These are phyloP conservation scores for Trematocara zebra DNA, from an alignment of 2,113 vertebrate genomes.

Conservation along the genomic window DNA sequence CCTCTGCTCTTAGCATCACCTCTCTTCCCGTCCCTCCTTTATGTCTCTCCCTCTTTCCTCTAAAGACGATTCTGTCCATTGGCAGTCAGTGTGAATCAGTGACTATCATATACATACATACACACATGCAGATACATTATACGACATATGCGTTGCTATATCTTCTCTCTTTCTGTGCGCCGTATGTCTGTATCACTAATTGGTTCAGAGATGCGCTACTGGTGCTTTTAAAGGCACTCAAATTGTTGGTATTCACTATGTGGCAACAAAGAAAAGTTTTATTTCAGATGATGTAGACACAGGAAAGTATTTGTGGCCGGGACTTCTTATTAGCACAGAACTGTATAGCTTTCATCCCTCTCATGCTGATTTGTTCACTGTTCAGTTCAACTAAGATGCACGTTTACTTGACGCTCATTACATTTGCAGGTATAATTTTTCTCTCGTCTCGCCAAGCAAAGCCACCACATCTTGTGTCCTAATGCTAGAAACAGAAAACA, in stretches of 20 bases:
- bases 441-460: neutral
- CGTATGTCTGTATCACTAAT: conserved; percentile 51
- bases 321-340: conserved; percentile 21
- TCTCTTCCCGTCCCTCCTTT: conserved; percentile 6
- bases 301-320: neutral
- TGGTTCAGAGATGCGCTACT: conserved; percentile 20
- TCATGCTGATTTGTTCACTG: neutral
- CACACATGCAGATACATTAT: conserved; percentile 25
- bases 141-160: conserved; percentile 19
- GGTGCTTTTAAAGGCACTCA: conserved; percentile 25
- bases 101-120: conserved; percentile 15
- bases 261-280: conserved; percentile 27
- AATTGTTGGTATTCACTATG: conserved; percentile 21
- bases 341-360: conserved; percentile 7
- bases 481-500: neutral
- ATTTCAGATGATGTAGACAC: conserved; percentile 1
- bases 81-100: conserved; percentile 47
- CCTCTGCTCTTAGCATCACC: conserved; percentile 23
- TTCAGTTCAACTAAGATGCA: neutral
- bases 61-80: conserved; percentile 23
- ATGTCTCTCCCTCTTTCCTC: conserved; percentile 16
- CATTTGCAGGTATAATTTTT: neutral
- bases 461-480: neutral
- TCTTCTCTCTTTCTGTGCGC: conserved; percentile 43
- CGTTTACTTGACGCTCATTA: neutral